Evolutionary conservation across 2,113 vertebrate genomes (phyloP).

Genomic region (Dissostichus mawsoni): DNA sequence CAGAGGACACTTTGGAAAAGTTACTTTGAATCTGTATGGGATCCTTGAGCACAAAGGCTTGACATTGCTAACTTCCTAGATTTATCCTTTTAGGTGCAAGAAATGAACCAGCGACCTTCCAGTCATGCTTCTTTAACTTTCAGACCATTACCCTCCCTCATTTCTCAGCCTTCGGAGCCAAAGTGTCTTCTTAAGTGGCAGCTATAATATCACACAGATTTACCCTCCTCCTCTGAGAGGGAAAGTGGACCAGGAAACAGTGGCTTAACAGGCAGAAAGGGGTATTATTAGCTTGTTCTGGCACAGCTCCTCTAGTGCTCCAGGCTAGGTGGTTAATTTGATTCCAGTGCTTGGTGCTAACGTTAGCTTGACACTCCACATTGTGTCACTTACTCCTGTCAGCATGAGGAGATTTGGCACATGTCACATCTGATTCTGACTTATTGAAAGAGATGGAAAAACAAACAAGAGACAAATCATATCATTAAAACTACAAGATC

Average conservation of each 20-base stretch:
- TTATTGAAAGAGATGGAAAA: slow-evolving; percentile 29
- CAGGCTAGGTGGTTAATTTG: slow-evolving; percentile 82
- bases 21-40: neutral
- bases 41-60: neutral
- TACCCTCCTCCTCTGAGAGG: slow-evolving; percentile 30
- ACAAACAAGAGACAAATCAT: neutral
- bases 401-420: slow-evolving; percentile 60
- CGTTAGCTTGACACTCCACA: slow-evolving; percentile 68
- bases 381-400: slow-evolving; percentile 67
- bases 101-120: neutral
- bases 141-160: neutral
- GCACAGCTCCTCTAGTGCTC: slow-evolving; percentile 70
- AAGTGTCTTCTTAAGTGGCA: slow-evolving; percentile 27
- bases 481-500: slow-evolving; percentile 17
- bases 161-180: slow-evolving; percentile 30
- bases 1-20: neutral
- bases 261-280: slow-evolving; percentile 47
- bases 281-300: slow-evolving; percentile 81
- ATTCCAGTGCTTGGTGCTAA: slow-evolving; percentile 77
- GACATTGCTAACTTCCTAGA: neutral
- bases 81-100: slow-evolving; percentile 9
- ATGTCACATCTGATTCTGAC: slow-evolving; percentile 64
- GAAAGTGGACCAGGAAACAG: slow-evolving; percentile 70
- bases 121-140: neutral
- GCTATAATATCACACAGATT: slow-evolving; percentile 33